Percentiles rank a stretch among this genome's conserved stretches.
Conservation (phyloP, 1,140 invertebrate genomes). For the Protaetia brevitarsis region DNA sequence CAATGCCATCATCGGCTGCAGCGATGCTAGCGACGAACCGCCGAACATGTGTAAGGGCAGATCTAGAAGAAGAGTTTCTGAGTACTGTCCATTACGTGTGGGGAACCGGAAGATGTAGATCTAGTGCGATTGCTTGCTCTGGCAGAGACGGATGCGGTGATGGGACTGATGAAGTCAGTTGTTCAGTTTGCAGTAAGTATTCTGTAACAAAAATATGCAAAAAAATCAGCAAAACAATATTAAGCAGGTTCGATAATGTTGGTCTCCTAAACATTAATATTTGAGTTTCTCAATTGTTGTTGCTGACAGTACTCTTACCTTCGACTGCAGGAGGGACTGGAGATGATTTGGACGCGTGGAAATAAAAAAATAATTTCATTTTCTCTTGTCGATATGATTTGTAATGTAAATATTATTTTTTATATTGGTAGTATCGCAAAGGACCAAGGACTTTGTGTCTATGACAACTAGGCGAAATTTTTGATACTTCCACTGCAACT, state of each 20-base stretch:
- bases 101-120: conserved; percentile 80
- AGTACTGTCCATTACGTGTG: conserved; percentile 75
- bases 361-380: no score
- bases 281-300: background rate
- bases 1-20: conserved; percentile 81
- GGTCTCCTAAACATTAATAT: no score
- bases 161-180: conserved; percentile 79
- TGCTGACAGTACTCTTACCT: background rate
- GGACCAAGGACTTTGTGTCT: no score
- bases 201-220: background rate
- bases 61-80: conserved; percentile 41
- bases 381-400: no score
- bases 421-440: no score
- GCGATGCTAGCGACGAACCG: conserved; percentile 81
- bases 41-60: conserved; percentile 62
- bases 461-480: no score
- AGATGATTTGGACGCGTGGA: no score
- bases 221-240: background rate
- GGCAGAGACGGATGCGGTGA: conserved; percentile 87
- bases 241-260: no score
- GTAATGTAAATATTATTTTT: no score
- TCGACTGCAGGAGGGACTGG: no score
- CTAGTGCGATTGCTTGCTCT: conserved; percentile 81
- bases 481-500: no score
- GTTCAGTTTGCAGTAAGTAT: conserved; percentile 82